Evolutionary conservation across 1,140 invertebrate species (phyloP), one percentile per base, ranked within the genome.

Genomic region (Lethrus apterus): DNA sequence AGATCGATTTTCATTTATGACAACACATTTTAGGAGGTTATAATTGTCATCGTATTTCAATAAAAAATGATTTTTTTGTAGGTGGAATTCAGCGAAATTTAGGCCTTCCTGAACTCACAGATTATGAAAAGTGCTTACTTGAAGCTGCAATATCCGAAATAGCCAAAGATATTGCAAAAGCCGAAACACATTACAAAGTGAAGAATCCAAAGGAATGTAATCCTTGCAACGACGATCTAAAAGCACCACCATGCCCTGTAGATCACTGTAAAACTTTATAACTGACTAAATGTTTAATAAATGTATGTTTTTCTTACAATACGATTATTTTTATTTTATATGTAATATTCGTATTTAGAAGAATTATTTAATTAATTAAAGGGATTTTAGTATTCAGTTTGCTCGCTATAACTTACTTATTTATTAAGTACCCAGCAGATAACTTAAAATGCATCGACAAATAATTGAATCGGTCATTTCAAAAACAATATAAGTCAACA

Each of bases 71-170:
- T 31, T 13, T 44, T 36, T 46, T 53, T 57, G 11, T 45, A 72
- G 71, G 61, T 66, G 49, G 71, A 71, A 57, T 57, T 64, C 13
- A 58, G 52, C 30, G 60, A 62, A 70, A 76, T 56, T 61, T 78
- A 19, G 74, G 71, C 5, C 52, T 80, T 14, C 76, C 76, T 9
- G 61, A 69, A 14, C 45, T 80, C 13, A 68, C 66, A 2, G 70
- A 71, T 40, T 71, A 71, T 45, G 77, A 80, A 54, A 70, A 68
- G 44, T 73, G 73, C 51, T 56, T 75, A 5, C 59, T 80, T 2
- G 66, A 66, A 19, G 64, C 67, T 29, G 69, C 69, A 9, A 59
- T 75, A 4, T 70, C 71, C 0, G 57, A 63, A 20, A 60, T 79
- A 4, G 62, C 66, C 21, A 67, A 68, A 33, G 73, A 70, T 35